Percentiles rank a stretch among this genome's conserved stretches.
Evolutionary conservation across 2,888 invertebrate species (phyloP).

Genomic region (Netelia fuscicornis): DNA sequence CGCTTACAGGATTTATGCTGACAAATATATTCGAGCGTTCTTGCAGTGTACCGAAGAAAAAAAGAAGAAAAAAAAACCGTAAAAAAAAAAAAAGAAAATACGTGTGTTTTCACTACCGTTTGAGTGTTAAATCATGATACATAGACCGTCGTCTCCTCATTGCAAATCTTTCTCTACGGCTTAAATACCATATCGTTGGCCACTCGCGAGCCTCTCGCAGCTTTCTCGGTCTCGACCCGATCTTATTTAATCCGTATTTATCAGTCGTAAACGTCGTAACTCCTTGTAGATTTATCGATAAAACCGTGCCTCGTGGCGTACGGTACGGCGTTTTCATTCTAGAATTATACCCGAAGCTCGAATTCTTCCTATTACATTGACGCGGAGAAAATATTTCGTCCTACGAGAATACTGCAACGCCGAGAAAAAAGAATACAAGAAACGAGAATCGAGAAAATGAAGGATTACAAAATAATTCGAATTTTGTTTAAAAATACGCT

Average conservation of each 20-base stretch:
- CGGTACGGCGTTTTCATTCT: not conserved
- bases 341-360: constrained; percentile 4
- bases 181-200: constrained; percentile 3
- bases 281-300: constrained; percentile 49
- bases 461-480: not conserved
- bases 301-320: not conserved
- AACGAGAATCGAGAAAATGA: not conserved
- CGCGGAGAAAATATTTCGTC: not conserved
- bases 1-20: not conserved
- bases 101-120: constrained; percentile 2
- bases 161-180: constrained; percentile 30
- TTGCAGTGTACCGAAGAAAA: too few species aligned
- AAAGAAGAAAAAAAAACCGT: too few species aligned
- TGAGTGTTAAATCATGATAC: constrained; percentile 12
- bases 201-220: not conserved
- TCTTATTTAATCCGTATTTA: constrained; percentile 55
- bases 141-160: constrained; percentile 18
- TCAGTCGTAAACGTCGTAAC: constrained; percentile 49
- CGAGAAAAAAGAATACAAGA: not conserved
- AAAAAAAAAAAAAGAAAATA: not conserved
- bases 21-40: not conserved
- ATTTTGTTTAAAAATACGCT: too few species aligned
- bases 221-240: constrained; percentile 25
- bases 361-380: too few species aligned
- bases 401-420: not conserved